Evolutionary conservation across 2,888 invertebrate species (phyloP), one percentile per base, ranked within the genome.

Genomic region (Scrobipalpa atriplicella): DNA sequence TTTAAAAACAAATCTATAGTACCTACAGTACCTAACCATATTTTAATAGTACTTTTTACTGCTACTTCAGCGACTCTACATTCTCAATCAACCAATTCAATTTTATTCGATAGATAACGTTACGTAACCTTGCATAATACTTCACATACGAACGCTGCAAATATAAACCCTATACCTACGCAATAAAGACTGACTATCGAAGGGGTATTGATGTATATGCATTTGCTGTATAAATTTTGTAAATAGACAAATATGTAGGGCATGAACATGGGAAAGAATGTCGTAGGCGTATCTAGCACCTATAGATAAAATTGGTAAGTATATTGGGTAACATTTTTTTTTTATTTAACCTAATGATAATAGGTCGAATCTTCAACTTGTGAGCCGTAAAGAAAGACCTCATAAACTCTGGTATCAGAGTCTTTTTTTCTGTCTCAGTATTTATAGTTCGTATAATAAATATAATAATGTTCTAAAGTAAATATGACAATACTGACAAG

Each of bases 241-340:
- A 47, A 47, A 47, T 47, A n/a, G 47, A 16, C 47, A 47, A 47
- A 47, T 47, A 47, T 47, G 47, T 47, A n/a, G 47, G 47, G n/a
- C 47, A 47, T 6, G 11, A 5, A n/a, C 16, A 47, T 47, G 47
- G 47, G 47, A 47, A 56, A 29, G 29, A 56, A 56, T 19, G 47
- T 47, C n/a, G 47, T 47, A 47, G 47, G 47, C 47, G 47, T 47
- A n/a, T 43, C 43, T 43, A 47, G n/a, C 47, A 47, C 47, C n/a
- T 47, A 47, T 16, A 47, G n/a, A 47, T 47, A 16, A 43, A n/a
- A n/a, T 38, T 43, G 13, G 11, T 43, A 16, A n/a, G 13, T 3
- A 3, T 9, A 47, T 47, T n/a, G n/a, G 11, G 54, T 54, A 21
- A 54, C 19, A 18, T 11, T 11, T 54, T 11, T 16, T 54, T 11